A percentile compares a stretch with the other conserved stretches of the same genome.
These are phyloP conservation scores for Atlantisia rogersi DNA, from an alignment of 2,113 vertebrate genomes.

Conservation along the genomic window DNA sequence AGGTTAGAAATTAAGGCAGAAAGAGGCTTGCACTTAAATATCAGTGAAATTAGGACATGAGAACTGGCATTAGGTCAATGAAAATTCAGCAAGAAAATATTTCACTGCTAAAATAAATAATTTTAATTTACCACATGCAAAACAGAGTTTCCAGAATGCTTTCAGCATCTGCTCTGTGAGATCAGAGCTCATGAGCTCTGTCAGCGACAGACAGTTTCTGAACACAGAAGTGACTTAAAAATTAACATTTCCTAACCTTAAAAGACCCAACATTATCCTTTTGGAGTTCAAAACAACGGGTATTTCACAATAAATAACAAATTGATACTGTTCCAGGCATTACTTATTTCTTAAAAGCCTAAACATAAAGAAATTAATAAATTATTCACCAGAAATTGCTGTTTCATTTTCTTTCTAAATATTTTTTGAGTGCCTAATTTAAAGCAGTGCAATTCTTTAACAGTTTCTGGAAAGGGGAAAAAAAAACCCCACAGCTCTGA, in stretches of 20 bases:
- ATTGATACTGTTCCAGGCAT: background rate
- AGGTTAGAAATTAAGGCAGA: background rate
- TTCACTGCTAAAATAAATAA: slow-evolving; percentile 32
- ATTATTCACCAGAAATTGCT: slow-evolving; percentile 22
- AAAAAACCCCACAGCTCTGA: background rate
- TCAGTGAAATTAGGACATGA: slow-evolving; percentile 11
- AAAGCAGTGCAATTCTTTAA: background rate
- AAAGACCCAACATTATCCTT: background rate
- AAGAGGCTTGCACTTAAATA: background rate
- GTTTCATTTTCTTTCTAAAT: slow-evolving; percentile 12
- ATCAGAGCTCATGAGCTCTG: slow-evolving; percentile 21
- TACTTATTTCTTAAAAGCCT: slow-evolving; percentile 1
- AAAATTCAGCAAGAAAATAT: slow-evolving; percentile 36
- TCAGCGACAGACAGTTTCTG: background rate
- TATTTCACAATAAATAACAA: slow-evolving; percentile 9
- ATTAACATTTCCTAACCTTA: slow-evolving; percentile 14
- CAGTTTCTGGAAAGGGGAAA: background rate
- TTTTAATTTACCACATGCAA: slow-evolving; percentile 10
- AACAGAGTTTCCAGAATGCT: background rate
- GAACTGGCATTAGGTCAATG: slow-evolving; percentile 20
- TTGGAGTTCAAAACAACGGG: background rate
- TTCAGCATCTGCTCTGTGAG: slow-evolving; percentile 4
- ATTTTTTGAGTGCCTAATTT: background rate
- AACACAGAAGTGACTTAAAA: background rate
- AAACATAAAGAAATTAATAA: background rate